Base-by-base conservation (phyloP, 2,888 invertebrate genomes). In the Disparrhopalites patrizii region DNA sequence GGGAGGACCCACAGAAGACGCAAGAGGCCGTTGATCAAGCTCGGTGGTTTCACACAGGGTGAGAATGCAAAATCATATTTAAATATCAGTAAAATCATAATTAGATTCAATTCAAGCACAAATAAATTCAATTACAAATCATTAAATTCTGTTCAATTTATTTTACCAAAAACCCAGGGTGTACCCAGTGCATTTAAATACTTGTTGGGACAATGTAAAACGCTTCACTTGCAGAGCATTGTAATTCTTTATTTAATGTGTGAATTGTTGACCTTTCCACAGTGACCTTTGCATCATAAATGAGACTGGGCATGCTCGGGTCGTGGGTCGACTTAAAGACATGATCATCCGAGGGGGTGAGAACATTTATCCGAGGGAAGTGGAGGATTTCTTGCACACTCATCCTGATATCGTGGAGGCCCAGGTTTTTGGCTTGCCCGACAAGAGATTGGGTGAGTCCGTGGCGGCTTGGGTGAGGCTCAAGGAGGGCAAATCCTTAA, bases 311-410 rank as follows among this genome's bases (percentile, higher is more conserved):
- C 89, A 88, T 77, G 87, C 86, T 0, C 80, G 81, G 67, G 82
- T 91, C 40, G 85, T 89, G 4, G 91, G 91, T 0, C 81, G 91
- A 51, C 76, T 87, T 3, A 91, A 90, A 76, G 91, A 91, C 70
- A 85, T 91, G 81, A 85, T 91, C 38, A 88, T 90, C 40, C 80
- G 90, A 67, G 91, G 91, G 0, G 91, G 91, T 30, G 90, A 91
- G 79, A 91, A 91, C 77, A 87, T 92, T 64, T 90, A 87, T 70
- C 91, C 92, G 0, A 86, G 85, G 36, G 82, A 92, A 81, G 84
- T 93, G 23, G 92, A 92, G 78, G 85, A 89, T 69, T 80, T 87
- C 56, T 78, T 91, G n/a, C 85, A 86, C 76, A 84, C 84, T 0
- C 90, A 91, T 80, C 88, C 88, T 0, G 83, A 84, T 73, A 82